phyloP scores from a whole-genome alignment of 2,797 vertebrate species.

The Siniperca obscura region DNA sequence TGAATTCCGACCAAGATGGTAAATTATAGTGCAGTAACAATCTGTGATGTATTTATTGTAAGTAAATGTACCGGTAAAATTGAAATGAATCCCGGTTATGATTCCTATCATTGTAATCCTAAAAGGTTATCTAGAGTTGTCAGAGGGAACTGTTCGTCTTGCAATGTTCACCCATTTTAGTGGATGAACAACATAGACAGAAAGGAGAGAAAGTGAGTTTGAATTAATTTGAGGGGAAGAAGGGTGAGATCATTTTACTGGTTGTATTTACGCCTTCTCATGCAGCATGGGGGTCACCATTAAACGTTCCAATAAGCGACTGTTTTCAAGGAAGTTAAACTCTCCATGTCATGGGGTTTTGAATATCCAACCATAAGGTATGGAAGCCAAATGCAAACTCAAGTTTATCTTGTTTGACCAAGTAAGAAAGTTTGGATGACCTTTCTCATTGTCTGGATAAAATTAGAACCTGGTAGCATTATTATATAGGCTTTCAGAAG shows the following conservation, averaged over 20 bases:
- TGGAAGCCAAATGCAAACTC: background rate
- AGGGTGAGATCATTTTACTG: background rate
- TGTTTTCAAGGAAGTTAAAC: background rate
- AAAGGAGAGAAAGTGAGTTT: background rate
- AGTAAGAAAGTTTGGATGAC: conserved; percentile 7
- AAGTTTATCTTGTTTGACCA: background rate
- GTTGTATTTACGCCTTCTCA: background rate
- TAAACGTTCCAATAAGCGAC: background rate
- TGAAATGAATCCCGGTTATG: background rate
- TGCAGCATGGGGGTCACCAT: background rate
- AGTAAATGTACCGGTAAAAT: background rate
- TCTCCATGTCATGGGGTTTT: background rate
- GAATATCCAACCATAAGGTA: too few relatives aligned
- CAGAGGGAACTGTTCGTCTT: background rate
- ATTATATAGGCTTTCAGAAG: background rate
- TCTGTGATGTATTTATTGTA: background rate
- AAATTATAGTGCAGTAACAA: background rate
- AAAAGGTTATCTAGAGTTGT: background rate
- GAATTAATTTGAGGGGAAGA: background rate
- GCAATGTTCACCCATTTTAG: background rate
- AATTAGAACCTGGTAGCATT: conserved; percentile 6
- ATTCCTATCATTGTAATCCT: background rate
- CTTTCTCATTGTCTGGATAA: conserved; percentile 1
- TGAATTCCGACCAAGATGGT: background rate
- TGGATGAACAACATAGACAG: background rate